Evolutionary conservation across 2,888 invertebrate species (phyloP).

Genomic region (Protula sp.): DNA sequence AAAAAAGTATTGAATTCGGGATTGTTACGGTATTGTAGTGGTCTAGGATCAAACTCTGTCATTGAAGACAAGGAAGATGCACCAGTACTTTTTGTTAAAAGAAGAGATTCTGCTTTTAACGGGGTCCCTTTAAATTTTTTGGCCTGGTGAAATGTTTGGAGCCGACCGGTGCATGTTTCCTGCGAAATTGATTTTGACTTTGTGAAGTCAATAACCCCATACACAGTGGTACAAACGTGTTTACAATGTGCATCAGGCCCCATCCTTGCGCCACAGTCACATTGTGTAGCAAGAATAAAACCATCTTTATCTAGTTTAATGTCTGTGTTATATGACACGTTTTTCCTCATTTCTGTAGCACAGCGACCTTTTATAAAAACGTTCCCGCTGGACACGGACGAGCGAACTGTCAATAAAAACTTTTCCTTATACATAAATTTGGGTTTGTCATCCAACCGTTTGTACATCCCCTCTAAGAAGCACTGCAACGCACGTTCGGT

Average conservation of each 20-base stretch:
- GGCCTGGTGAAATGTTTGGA: neutral
- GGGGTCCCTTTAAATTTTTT: constrained; percentile 4
- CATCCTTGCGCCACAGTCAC: constrained; percentile 4
- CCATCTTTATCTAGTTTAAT: neutral
- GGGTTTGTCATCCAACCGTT: neutral
- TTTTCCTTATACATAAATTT: neutral
- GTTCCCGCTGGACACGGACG: too few species aligned
- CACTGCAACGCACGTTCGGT: too few species aligned
- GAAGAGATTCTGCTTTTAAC: too few species aligned
- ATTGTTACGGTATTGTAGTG: neutral
- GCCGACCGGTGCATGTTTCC: neutral
- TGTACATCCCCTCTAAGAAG: too few species aligned
- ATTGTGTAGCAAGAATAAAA: neutral
- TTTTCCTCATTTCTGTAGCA: too few species aligned
- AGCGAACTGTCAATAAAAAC: too few species aligned
- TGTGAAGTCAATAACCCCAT: neutral
- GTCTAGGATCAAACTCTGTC: constrained; percentile 1
- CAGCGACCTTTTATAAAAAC: too few species aligned
- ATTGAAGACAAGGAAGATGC: neutral
- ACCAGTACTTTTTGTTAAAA: too few species aligned
- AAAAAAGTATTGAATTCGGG: neutral
- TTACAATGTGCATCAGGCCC: constrained; percentile 4
- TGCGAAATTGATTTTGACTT: neutral
- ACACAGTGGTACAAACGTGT: neutral
- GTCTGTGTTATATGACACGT: neutral